Base-by-base conservation (phyloP, 2,888 invertebrate species). In the Anodontia alba region DNA sequence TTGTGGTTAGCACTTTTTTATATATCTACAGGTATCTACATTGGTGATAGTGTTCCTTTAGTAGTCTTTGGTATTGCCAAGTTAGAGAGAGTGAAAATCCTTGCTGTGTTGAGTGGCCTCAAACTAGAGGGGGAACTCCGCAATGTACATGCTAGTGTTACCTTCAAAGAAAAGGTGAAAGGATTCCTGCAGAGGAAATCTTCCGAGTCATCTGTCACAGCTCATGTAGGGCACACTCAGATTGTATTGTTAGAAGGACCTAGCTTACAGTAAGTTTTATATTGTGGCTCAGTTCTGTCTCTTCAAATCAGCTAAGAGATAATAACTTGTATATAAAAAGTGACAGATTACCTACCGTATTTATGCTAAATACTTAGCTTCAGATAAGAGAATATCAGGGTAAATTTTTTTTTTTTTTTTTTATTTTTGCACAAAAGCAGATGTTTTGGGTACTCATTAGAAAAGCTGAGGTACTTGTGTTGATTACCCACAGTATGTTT, bases 41-140 rank as follows among this genome's bases (percentile, higher is more conserved):
- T 94, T 33, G 93, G 94, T 15, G 94, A 95, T 81, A 92, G 91
- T 66, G 92, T 94, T 23, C 94, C 94, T 20, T 84, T 95, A 49
- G 94, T 95, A 17, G 97, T 99, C 31, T 98, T 98, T 93, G 98
- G 98, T 0, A 97, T 98, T 0, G 97, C 96, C 1, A 96, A 97
- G 92, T 97, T 99, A 87, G 97, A 93, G 78, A 90, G 91, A 51
- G 91, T 94, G 51, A 89, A 91, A 33, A 91, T 94, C 12, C 95
- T 98, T 82, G 99, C 99, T 0, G 98, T 98, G 0, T 95, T 99
- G 0, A 98, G 98, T 90, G 99, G 99, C 0, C 95, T 99, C 70
- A 99, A 99, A 95, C 95, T 99, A 83, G 99, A 99, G 94, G 98
- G 98, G 0, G 98, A 99, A 95, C 97, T 99, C 76, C 97, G 97